phyloP scores from a whole-genome alignment of 2,113 vertebrate genomes.

The Todiramphus saurophagus region DNA sequence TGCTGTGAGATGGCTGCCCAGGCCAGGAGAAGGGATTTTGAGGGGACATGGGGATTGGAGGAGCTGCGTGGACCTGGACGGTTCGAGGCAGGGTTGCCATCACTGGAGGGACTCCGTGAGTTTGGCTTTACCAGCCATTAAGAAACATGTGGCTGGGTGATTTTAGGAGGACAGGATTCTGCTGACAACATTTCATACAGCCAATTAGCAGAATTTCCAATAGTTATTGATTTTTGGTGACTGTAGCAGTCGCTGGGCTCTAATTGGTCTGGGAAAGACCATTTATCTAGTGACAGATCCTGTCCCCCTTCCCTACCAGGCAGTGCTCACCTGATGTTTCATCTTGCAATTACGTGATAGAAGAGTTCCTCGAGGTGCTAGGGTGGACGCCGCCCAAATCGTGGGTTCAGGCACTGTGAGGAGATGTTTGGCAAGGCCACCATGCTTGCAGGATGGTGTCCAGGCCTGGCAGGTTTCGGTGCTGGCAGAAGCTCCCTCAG shows the following conservation, averaged over 20 bases:
- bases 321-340: background rate
- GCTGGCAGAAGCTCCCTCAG: background rate
- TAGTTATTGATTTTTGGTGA: background rate
- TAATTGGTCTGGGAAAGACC: background rate
- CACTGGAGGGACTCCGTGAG: rapidly evolving
- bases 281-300: background rate
- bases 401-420: rapidly evolving
- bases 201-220: background rate
- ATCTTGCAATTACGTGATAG: background rate
- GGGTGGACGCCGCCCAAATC: background rate
- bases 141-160: background rate
- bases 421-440: background rate
- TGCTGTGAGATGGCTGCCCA: background rate
- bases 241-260: background rate
- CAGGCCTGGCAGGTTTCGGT: background rate
- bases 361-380: background rate
- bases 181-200: background rate
- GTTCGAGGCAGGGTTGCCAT: background rate
- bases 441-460: rapidly evolving
- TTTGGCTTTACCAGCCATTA: rapidly evolving
- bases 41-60: rapidly evolving
- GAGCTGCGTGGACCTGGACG: background rate
- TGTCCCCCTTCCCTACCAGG: background rate
- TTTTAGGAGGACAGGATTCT: background rate
- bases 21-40: background rate